These are phyloP conservation scores for Endotricha flammealis DNA, from an alignment of 2,888 invertebrate genomes.

Conservation along the genomic window DNA sequence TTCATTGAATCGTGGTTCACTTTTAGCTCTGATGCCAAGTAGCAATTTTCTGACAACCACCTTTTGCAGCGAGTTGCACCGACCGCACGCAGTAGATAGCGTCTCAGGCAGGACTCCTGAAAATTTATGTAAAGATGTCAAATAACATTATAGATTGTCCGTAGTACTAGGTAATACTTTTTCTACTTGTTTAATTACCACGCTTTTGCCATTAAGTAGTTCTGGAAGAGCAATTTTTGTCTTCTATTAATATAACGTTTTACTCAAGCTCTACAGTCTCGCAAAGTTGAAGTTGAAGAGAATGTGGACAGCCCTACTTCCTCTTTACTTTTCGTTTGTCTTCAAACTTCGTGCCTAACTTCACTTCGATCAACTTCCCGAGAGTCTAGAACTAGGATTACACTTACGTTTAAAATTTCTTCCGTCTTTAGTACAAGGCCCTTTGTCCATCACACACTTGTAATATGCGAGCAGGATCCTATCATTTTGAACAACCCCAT, in stretches of 20 bases:
- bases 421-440: slow-evolving; percentile 69
- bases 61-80: slow-evolving; percentile 82
- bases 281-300: no score
- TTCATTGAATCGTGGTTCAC: slow-evolving; percentile 81
- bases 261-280: neutral
- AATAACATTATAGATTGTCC: no score
- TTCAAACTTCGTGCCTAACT: no score
- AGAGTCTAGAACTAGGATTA: no score
- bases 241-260: no score
- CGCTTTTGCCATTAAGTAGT: no score
- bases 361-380: no score
- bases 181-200: no score
- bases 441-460: slow-evolving; percentile 72
- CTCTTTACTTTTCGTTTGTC: no score
- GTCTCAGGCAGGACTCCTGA: slow-evolving; percentile 85
- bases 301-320: no score
- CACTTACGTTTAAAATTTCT: slow-evolving; percentile 70
- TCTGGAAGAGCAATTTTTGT: no score
- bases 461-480: slow-evolving; percentile 68
- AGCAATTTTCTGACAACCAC: slow-evolving; percentile 80
- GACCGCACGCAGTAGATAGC: slow-evolving; percentile 80
- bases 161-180: no score
- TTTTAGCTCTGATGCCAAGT: slow-evolving; percentile 82
- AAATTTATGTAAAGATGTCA: slow-evolving; percentile 32
- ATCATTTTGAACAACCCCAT: slow-evolving; percentile 65